These are phyloP conservation scores for Atractosteus spatula DNA, from an alignment of 2,113 vertebrate genomes.

Conservation along the genomic window DNA sequence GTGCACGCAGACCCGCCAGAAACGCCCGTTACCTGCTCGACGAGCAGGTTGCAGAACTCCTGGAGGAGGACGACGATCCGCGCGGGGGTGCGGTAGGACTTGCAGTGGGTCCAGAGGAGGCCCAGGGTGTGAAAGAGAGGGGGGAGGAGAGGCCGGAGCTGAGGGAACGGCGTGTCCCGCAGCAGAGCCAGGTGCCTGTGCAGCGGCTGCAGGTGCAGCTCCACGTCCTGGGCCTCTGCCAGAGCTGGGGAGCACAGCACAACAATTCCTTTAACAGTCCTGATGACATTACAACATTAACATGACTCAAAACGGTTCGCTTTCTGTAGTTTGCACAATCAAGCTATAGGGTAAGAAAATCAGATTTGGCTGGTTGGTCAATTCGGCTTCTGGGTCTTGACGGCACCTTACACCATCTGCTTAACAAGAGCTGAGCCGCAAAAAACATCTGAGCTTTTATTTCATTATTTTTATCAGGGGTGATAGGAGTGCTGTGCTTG, in stretches of 20 bases:
- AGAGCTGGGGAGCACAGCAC: constrained; percentile 53
- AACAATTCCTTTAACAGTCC: neutral
- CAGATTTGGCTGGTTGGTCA: too few species aligned
- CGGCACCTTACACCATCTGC: too few species aligned
- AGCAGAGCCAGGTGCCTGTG: constrained; percentile 55
- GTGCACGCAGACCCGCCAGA: too few species aligned
- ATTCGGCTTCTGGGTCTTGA: too few species aligned
- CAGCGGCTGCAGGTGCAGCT: constrained; percentile 67
- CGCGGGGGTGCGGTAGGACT: constrained; percentile 59
- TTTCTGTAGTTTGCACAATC: too few species aligned
- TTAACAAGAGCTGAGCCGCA: too few species aligned
- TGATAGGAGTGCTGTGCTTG: too few species aligned
- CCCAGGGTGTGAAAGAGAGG: constrained; percentile 70
- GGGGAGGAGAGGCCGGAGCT: constrained; percentile 41
- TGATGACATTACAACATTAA: too few species aligned
- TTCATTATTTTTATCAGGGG: too few species aligned
- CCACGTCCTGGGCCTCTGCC: constrained; percentile 64
- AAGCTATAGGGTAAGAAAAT: too few species aligned
- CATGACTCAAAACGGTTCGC: too few species aligned
- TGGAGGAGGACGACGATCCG: constrained; percentile 68
- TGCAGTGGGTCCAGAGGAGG: constrained; percentile 72
- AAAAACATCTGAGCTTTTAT: too few species aligned
- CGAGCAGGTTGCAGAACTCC: constrained; percentile 73
- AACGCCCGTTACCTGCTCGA: constrained; percentile 59
- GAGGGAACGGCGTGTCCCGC: constrained; percentile 58